Base-by-base conservation (phyloP, 1,140 invertebrate genomes). In the Diabrotica undecimpunctata region DNA sequence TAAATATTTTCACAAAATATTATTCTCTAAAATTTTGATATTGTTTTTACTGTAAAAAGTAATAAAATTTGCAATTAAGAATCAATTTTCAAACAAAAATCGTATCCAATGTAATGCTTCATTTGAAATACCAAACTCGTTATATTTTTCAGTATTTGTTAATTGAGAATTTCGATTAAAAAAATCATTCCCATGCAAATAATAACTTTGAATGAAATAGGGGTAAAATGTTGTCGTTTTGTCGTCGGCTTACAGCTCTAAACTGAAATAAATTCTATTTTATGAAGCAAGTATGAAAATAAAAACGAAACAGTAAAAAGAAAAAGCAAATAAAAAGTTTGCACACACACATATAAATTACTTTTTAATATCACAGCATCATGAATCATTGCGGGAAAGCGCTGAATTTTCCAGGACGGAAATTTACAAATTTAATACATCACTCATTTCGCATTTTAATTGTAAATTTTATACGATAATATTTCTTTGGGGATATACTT, bases 311-410 rank as follows among this genome's bases (percentile, higher is more conserved):
- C 66, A 46, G 41, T n/a, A 46, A 46, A 46, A 72, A 68, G 66
- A 70, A 74, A 74, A 61, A 56, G 67, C 67, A 70, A 70, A 71
- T 70, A 72, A 74, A 70, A 73, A 75, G 67, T 67, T 57, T 56
- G 65, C 71, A 66, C 70, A 69, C 70, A 69, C 72, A 75, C 74
- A 74, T 76, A 76, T 76, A 76, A 76, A 76, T 76, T 75, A 76
- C 75, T 76, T 76, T 76, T 76, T 75, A 76, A 76, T 75, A 76
- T 76, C 70, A 70, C 75, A 70, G 71, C 65, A 74, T 71, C 75
- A 74, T 76, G 75, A 76, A 76, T 76, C 75, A 75, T 74, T 73
- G 69, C 72, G 57, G 69, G 41, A 67, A 66, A 64, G 69, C 69
- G 69, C 53, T 70, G 69, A 68, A 69, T 67, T 71, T 70, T 70